A percentile compares a stretch with the other conserved stretches of the same genome.
Evolutionary conservation across 2,797 vertebrate genomes (phyloP).

Genomic region (Falco rusticolus): DNA sequence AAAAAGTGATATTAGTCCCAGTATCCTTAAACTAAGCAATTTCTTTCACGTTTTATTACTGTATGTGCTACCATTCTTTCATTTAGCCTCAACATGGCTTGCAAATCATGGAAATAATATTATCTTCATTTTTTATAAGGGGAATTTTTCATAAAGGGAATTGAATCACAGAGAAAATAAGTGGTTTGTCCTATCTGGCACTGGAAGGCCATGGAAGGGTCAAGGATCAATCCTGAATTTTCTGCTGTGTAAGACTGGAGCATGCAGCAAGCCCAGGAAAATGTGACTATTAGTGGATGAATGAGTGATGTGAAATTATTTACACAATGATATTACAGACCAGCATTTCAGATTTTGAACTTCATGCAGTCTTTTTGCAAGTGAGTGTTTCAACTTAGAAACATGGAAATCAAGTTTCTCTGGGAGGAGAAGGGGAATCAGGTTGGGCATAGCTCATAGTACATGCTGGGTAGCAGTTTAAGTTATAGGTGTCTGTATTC

Average conservation of each 20-base stretch:
- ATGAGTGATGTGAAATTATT: neutral
- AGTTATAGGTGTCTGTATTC: neutral
- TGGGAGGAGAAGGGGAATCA: neutral
- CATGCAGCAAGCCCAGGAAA: neutral
- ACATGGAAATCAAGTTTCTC: neutral
- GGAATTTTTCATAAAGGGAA: neutral
- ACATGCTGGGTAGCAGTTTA: neutral
- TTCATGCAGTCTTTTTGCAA: neutral
- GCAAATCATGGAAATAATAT: conserved; percentile 33
- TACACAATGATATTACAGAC: neutral
- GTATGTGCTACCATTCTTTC: neutral
- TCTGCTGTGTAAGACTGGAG: neutral
- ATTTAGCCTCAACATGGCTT: neutral
- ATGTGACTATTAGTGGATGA: neutral
- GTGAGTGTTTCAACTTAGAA: neutral
- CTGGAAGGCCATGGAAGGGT: neutral
- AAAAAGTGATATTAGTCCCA: neutral
- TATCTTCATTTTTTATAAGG: conserved; percentile 8
- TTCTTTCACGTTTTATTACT: conserved; percentile 36
- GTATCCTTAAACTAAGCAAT: conserved; percentile 31
- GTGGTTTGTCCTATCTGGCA: neutral
- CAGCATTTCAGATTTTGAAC: neutral
- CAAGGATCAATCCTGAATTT: neutral
- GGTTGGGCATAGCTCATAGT: neutral
- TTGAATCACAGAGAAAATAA: neutral